Conservation (phyloP, 2,113 vertebrate genomes). For the Octodon degus region DNA sequence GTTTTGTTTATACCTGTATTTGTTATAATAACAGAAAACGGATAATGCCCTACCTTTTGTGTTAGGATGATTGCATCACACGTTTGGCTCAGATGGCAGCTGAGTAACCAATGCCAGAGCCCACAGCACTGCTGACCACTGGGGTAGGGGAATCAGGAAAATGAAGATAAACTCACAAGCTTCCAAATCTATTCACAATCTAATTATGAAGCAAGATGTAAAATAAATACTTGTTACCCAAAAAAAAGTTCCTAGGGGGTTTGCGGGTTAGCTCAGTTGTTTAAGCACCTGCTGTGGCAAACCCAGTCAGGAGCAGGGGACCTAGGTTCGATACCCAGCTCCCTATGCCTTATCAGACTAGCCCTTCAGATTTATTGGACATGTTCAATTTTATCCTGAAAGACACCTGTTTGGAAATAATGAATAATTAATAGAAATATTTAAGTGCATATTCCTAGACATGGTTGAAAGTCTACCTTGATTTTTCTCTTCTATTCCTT, state of each 20-base stretch:
- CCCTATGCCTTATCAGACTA: too few species aligned
- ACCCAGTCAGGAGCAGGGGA: too few species aligned
- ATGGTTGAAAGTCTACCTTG: constrained; percentile 5
- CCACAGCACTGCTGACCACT: not conserved
- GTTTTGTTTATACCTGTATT: not conserved
- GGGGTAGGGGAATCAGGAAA: not conserved
- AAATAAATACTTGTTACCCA: not conserved
- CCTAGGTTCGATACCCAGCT: too few species aligned
- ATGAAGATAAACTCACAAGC: not conserved
- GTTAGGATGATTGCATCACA: not conserved
- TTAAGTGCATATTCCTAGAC: constrained; percentile 48
- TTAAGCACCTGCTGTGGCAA: too few species aligned
- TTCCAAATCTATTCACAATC: not conserved
- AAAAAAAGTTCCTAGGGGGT: not conserved
- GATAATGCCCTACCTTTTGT: not conserved
- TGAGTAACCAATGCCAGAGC: not conserved
- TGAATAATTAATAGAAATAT: constrained; percentile 72
- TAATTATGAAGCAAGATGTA: not conserved
- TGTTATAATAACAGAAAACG: not conserved
- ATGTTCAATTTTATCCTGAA: constrained; percentile 49
- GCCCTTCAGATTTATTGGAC: constrained; percentile 27
- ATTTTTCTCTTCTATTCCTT: constrained; percentile 25
- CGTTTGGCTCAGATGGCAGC: not conserved
- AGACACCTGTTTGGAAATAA: constrained; percentile 56
- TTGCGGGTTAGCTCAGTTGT: too few species aligned